These are phyloP conservation scores for Paracyclopina nana DNA, from an alignment of 1,140 invertebrate species.

Conservation along the genomic window DNA sequence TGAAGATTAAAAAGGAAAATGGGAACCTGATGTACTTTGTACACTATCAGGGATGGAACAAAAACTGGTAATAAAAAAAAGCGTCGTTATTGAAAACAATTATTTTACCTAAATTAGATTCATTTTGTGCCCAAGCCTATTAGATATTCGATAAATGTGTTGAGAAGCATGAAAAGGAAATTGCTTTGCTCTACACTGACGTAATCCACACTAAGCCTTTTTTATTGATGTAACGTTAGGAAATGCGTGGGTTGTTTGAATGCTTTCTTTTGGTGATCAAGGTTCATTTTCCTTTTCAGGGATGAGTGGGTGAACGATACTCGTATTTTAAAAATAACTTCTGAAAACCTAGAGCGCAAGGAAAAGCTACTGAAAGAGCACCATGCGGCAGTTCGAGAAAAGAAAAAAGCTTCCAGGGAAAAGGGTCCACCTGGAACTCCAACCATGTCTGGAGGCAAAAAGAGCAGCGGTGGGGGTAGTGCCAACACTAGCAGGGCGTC, in stretches of 20 bases:
- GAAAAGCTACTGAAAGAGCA: slow-evolving; percentile 1
- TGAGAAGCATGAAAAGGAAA: too few species aligned
- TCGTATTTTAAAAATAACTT: slow-evolving; percentile 3
- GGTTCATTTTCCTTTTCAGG: too few species aligned
- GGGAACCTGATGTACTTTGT: background rate
- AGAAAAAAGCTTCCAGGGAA: background rate
- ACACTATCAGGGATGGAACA: slow-evolving; percentile 15
- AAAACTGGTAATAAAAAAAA: too few species aligned
- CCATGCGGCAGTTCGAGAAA: background rate
- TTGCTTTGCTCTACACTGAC: too few species aligned
- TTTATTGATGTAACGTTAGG: too few species aligned
- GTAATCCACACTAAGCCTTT: too few species aligned
- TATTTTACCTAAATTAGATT: too few species aligned
- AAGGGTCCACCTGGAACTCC: background rate
- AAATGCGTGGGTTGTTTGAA: too few species aligned
- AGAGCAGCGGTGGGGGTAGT: background rate
- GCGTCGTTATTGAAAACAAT: too few species aligned
- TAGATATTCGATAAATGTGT: too few species aligned
- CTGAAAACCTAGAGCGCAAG: background rate
- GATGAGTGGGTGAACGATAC: slow-evolving; percentile 7
- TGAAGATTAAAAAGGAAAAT: background rate
- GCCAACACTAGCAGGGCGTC: background rate
- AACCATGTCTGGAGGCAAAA: background rate
- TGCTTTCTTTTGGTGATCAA: too few species aligned
- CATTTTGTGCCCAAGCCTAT: too few species aligned